phyloP scores from a whole-genome alignment of 2,113 vertebrate genomes.

The Gymnocephalus cernua region DNA sequence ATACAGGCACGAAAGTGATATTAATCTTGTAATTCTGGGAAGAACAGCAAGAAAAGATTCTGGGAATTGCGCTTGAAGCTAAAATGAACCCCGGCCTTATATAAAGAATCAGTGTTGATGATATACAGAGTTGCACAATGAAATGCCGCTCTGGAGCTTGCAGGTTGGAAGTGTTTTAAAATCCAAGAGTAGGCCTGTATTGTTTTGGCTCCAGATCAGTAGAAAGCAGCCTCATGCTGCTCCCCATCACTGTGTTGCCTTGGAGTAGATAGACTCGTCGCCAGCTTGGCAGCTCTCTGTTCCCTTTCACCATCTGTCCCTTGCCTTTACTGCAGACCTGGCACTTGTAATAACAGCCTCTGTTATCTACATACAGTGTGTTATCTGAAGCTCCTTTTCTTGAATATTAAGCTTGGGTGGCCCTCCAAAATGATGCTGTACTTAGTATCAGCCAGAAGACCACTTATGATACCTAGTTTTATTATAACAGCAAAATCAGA shows the following conservation, averaged over 20 bases:
- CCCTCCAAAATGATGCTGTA: background rate
- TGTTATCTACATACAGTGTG: slow-evolving; percentile 31
- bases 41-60: background rate
- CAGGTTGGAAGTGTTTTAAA: slow-evolving; percentile 9
- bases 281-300: slow-evolving; percentile 32
- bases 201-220: slow-evolving; percentile 41
- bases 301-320: slow-evolving; percentile 56
- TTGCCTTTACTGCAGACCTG: slow-evolving; percentile 14
- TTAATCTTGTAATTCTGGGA: background rate
- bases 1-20: background rate
- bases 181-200: background rate
- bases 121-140: background rate
- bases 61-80: background rate
- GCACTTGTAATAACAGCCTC: background rate
- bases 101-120: background rate
- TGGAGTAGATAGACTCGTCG: slow-evolving; percentile 32
- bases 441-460: background rate
- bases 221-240: slow-evolving; percentile 15
- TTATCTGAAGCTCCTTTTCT: slow-evolving; percentile 28
- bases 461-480: background rate
- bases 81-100: background rate
- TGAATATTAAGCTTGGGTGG: slow-evolving; percentile 7
- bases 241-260: slow-evolving; percentile 5
- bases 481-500: background rate
- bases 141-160: background rate